Conservation (phyloP, 2,113 vertebrate genomes). For the Corynorhinus townsendii region DNA sequence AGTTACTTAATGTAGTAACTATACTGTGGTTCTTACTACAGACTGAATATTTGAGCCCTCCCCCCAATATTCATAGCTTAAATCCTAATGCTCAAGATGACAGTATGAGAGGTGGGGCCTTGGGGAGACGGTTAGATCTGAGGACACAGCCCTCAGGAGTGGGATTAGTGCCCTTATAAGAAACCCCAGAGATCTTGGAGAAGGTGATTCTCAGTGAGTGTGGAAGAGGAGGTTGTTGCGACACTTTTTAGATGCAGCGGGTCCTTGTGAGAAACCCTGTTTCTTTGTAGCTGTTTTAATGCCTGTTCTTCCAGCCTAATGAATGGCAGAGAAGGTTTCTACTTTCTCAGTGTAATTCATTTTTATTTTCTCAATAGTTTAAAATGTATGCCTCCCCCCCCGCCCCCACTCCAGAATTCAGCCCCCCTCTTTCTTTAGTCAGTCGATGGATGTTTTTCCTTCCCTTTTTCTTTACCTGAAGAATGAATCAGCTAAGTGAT, state of each 20-base stretch:
- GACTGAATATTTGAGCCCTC: neutral
- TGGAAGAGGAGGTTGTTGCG: too few species aligned
- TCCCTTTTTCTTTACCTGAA: neutral
- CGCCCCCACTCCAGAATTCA: neutral
- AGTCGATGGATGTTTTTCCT: neutral
- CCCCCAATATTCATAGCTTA: neutral
- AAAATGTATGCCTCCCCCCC: neutral
- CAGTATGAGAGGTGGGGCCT: neutral
- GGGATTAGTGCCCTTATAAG: neutral
- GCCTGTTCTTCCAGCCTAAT: neutral
- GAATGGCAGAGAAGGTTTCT: neutral
- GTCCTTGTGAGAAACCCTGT: neutral
- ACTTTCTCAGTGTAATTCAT: neutral
- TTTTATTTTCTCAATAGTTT: conserved; percentile 28
- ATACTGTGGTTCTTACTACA: neutral
- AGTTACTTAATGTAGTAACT: neutral
- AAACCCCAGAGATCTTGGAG: neutral
- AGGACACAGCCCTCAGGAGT: neutral
- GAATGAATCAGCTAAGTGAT: conserved; percentile 32
- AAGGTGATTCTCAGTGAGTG: neutral
- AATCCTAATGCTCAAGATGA: neutral
- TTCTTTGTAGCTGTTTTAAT: neutral
- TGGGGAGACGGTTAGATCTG: neutral
- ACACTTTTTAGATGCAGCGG: neutral
- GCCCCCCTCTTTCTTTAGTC: neutral